Evolutionary conservation across 2,888 invertebrate genomes (phyloP), one percentile per base, ranked within the genome.

Genomic region (Danaus chrysippus): DNA sequence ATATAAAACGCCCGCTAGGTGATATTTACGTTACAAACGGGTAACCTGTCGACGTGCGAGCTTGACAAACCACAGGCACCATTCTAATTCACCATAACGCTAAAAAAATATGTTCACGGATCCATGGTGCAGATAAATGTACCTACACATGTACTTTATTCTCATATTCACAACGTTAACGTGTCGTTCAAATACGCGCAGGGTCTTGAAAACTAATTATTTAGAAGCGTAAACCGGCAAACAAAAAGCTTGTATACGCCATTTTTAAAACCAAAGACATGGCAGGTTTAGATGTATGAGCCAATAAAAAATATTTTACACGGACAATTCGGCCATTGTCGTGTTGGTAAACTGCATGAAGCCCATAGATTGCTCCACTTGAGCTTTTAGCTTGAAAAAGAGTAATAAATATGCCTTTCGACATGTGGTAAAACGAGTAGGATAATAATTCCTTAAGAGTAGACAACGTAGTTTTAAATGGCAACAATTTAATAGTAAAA

Each of bases 161-260:
- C 85, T 91, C 91, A 91, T 91, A 91, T 89, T 91, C 87, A 86
- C 87, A 81, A 83, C 78, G 84, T 87, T 83, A 82, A 82, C 79
- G 78, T 83, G 82, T 82, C 84, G 79, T 78, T 72, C 72, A 81
- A 84, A 79, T 71, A 81, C 82, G 81, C 84, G 78, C 81, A 83
- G 83, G 83, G 81, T 83, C 79, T 80, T 79, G 85, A 86, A 86
- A 82, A 73, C 70, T 71, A 70, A 70, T 71, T 82, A 82, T 87
- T 91, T 85, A 91, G 85, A 84, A 86, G 84, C 86, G 83, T 89
- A 90, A 87, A 91, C 92, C 92, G 92, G 92, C 92, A 90, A 92
- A 92, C 92, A 91, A 92, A 92, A 92, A 91, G 92, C 91, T 92
- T 92, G 91, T 91, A 91, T 91, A 92, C 92, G 92, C 92, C 92